Evolutionary conservation across 2,888 invertebrate genomes (phyloP).

Genomic region (Synergus umbraculus): DNA sequence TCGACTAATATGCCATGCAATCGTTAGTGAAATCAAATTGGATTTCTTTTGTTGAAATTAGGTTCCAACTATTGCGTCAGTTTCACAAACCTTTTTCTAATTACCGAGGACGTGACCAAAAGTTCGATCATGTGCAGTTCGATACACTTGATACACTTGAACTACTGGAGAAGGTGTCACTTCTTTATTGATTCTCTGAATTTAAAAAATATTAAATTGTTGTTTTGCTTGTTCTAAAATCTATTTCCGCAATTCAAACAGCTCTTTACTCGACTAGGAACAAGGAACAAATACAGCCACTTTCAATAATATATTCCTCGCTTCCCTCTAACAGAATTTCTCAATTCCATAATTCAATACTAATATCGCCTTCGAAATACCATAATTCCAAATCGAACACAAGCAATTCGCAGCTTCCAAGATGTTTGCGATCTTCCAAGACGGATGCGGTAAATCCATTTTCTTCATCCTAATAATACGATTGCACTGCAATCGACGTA

Average conservation of each 20-base stretch:
- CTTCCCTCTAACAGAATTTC: background rate
- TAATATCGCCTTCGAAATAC: slow-evolving; percentile 11
- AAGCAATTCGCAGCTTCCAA: background rate
- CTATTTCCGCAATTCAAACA: background rate
- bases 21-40: slow-evolving; percentile 26
- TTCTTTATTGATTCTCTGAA: background rate
- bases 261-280: background rate
- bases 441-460: slow-evolving; percentile 28
- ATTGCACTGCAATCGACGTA: slow-evolving; percentile 5
- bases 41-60: slow-evolving; percentile 28
- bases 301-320: slow-evolving; percentile 27
- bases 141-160: too few relatives aligned
- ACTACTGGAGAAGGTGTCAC: too few relatives aligned
- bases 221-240: background rate
- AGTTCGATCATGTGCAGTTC: background rate
- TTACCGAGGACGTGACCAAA: background rate
- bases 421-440: background rate
- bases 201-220: background rate
- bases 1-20: slow-evolving; percentile 20
- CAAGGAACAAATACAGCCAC: background rate
- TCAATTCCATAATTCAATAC: slow-evolving; percentile 19
- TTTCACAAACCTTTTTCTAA: background rate
- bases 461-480: slow-evolving; percentile 36
- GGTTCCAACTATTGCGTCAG: background rate
- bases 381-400: slow-evolving; percentile 31